Evolutionary conservation across 64 coral and sea anemone genomes (phyloP).

Genomic region (Montipora foliosa): DNA sequence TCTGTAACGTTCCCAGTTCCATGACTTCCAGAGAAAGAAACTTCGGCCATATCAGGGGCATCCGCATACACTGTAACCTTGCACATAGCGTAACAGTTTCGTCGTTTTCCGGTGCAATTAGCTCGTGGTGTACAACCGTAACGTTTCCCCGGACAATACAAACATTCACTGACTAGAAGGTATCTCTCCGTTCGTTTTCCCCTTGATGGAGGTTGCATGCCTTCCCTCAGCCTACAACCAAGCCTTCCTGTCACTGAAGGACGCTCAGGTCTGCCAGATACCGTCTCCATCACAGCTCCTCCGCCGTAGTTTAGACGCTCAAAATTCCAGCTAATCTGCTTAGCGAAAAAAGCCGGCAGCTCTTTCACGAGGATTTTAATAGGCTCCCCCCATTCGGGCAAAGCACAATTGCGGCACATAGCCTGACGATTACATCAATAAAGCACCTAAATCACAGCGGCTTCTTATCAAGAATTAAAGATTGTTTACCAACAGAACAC

Average conservation of each 20-base stretch:
- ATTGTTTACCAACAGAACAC: background rate
- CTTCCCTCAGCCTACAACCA: slow-evolving; percentile 89
- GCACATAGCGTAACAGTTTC: slow-evolving; percentile 91
- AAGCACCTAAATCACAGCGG: background rate
- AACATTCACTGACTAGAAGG: slow-evolving; percentile 94
- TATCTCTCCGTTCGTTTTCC: slow-evolving; percentile 83
- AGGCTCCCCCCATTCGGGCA: slow-evolving; percentile 97
- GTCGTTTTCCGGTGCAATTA: slow-evolving; percentile 94
- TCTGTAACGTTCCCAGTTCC: slow-evolving; percentile 91
- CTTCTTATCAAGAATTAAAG: background rate
- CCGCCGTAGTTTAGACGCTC: slow-evolving; percentile 98
- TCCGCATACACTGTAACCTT: slow-evolving; percentile 96
- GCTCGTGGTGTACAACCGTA: slow-evolving; percentile 96
- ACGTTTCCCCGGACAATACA: slow-evolving; percentile 93
- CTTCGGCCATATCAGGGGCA: slow-evolving; percentile 71
- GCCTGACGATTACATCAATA: background rate
- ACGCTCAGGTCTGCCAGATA: slow-evolving; percentile 80
- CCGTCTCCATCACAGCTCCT: slow-evolving; percentile 85
- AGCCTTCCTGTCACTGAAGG: slow-evolving; percentile 93
- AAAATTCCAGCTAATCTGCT: slow-evolving; percentile 99
- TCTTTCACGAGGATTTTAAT: slow-evolving; percentile 80
- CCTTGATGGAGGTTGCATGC: slow-evolving; percentile 66
- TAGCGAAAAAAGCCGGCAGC: slow-evolving; percentile 88
- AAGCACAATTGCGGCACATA: slow-evolving; percentile 97
- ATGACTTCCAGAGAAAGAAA: slow-evolving; percentile 94